Base-by-base conservation (phyloP, 2,888 invertebrate species). In the Nomada ruficornis region DNA sequence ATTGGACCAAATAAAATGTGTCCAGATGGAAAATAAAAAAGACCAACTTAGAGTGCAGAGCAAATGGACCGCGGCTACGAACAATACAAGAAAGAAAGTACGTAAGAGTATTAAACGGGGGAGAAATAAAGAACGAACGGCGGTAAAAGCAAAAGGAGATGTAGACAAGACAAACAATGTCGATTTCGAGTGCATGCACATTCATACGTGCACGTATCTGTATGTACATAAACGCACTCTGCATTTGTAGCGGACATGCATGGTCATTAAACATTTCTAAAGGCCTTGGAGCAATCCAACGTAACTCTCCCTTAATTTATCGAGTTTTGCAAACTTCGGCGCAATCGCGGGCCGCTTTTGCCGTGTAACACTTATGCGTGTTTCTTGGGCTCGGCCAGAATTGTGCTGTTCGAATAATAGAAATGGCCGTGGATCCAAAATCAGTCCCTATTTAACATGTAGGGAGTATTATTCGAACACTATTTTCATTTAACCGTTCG, bases 281-380 rank as follows among this genome's bases (percentile, higher is more conserved):
- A 87, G 74, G 57, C 77, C 82, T 83, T 87, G 85, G 59, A 77
- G 84, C 76, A 80, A 83, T 76, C 42, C 47, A 57, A 60, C 74
- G 73, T n/a, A 71, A 80, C 70, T 85, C 82, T 88, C 84, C 84
- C 80, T 86, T 87, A 86, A 88, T 88, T 90, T 82, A 87, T 88
- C 55, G 79, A 60, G 76, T 86, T 88, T 85, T 88, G 84, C 74
- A 84, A 87, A 88, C 79, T 63, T 55, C 23, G 18, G n/a, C 47
- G 50, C 26, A 82, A 82, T 76, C 63, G 11, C 36, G 15, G 47
- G 18, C n/a, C 15, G 7, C 55, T 36, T 64, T 63, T 42, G 23
- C 26, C 15, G 0, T 42, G n/a, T 36, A 72, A n/a, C 13, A 18
- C 26, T 62, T 26, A 15, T 47, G 15, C 54, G 54, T 54, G 36